Conservation (phyloP, 2,113 vertebrate genomes). For the Chlorodrepanis virens region DNA sequence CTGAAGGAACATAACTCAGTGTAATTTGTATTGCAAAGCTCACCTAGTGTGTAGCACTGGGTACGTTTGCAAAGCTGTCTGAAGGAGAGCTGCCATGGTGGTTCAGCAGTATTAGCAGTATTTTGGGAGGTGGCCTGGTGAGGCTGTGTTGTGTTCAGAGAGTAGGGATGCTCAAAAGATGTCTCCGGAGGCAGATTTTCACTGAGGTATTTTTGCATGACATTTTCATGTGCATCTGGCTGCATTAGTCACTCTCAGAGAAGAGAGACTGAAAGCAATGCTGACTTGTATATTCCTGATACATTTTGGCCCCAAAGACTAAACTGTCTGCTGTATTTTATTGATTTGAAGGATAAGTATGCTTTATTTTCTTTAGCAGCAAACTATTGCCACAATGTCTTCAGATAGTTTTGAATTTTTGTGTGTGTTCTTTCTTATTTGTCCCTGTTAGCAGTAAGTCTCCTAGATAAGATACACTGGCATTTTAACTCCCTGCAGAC, state of each 20-base stretch:
- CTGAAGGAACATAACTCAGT: conserved; percentile 27
- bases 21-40: conserved; percentile 37
- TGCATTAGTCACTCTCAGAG: neutral
- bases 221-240: neutral
- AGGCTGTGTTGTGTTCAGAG: neutral
- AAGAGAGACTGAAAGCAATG: neutral
- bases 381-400: neutral
- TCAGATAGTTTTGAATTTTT: neutral
- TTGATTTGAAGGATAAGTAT: neutral
- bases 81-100: neutral
- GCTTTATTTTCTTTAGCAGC: neutral
- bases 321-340: neutral
- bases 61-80: neutral
- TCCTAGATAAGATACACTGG: neutral
- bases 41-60: neutral
- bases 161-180: neutral
- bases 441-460: neutral
- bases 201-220: neutral
- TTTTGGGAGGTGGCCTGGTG: neutral
- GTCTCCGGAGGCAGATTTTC: neutral
- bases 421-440: neutral
- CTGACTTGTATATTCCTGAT: neutral
- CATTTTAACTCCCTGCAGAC: neutral
- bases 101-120: neutral
- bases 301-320: neutral